Evolutionary conservation across 2,113 vertebrate species (phyloP).

Genomic region (Agelaius tricolor): DNA sequence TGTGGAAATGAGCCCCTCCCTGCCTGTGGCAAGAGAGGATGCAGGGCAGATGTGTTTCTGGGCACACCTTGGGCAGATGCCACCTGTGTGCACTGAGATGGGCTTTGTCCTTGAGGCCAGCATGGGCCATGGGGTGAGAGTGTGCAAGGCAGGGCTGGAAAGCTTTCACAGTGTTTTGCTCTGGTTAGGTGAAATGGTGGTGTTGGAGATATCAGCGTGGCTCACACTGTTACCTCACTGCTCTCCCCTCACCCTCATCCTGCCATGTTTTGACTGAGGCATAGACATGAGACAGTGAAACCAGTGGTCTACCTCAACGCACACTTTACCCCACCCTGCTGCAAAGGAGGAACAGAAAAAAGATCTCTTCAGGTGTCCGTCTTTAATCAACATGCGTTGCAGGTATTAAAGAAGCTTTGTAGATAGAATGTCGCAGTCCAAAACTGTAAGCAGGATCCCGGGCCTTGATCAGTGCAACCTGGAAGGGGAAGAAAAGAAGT

Average conservation of each 20-base stretch:
- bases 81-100: not conserved
- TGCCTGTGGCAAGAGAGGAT: not conserved
- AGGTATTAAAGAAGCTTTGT: not conserved
- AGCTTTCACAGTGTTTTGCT: not conserved
- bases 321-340: too few relatives aligned
- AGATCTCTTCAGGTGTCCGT: not conserved
- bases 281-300: not conserved
- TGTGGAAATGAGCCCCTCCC: not conserved
- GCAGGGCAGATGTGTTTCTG: not conserved
- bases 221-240: accelerated
- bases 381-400: not conserved
- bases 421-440: not conserved
- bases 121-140: accelerated
- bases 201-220: not conserved
- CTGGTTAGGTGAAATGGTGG: not conserved
- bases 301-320: not conserved
- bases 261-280: not conserved
- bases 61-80: not conserved
- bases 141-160: accelerated
- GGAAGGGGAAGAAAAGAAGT: not conserved
- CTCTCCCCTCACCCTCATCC: not conserved
- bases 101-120: not conserved
- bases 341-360: not conserved
- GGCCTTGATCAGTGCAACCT: not conserved
- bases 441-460: not conserved